Conservation (phyloP, 2,888 invertebrate species). For the Heliconius ethilla region DNA sequence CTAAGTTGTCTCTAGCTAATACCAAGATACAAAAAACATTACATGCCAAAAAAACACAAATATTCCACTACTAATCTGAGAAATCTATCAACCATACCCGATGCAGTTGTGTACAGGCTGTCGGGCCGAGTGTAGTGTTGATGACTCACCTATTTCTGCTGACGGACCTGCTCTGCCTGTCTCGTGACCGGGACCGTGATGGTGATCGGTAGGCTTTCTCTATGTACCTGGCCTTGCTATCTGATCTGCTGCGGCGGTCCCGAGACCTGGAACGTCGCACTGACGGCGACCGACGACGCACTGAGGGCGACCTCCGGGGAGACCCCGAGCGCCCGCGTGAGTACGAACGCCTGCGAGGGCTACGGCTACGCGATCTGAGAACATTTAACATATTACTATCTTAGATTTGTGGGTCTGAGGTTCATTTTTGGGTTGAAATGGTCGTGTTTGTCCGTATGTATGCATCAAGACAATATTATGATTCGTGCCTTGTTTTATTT, state of each 20-base stretch:
- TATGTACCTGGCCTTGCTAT: conserved; percentile 73
- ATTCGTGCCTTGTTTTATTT: conserved; percentile 11
- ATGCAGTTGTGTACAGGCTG: conserved; percentile 3
- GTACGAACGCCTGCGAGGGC: conserved; percentile 74
- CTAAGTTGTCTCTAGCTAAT: not conserved
- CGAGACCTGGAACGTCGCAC: conserved; percentile 72
- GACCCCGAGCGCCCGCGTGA: conserved; percentile 74
- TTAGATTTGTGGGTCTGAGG: not conserved
- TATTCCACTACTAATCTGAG: not conserved
- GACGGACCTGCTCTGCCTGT: conserved; percentile 70
- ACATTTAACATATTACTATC: conserved; percentile 28
- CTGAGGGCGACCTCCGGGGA: conserved; percentile 73
- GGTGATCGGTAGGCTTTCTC: conserved; percentile 59
- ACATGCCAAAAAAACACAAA: not conserved
- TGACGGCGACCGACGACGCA: conserved; percentile 72
- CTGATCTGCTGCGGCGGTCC: conserved; percentile 74
- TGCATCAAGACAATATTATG: conserved; percentile 12
- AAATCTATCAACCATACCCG: conserved; percentile 15
- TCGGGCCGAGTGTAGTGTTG: not conserved
- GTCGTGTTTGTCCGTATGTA: conserved; percentile 1
- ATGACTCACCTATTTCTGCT: conserved; percentile 69
- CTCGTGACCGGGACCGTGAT: conserved; percentile 70
- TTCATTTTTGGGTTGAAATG: not conserved
- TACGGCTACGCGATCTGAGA: conserved; percentile 74
- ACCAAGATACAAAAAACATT: not conserved